Base-by-base conservation (phyloP, 2,113 vertebrate genomes). In the Scortum barcoo region DNA sequence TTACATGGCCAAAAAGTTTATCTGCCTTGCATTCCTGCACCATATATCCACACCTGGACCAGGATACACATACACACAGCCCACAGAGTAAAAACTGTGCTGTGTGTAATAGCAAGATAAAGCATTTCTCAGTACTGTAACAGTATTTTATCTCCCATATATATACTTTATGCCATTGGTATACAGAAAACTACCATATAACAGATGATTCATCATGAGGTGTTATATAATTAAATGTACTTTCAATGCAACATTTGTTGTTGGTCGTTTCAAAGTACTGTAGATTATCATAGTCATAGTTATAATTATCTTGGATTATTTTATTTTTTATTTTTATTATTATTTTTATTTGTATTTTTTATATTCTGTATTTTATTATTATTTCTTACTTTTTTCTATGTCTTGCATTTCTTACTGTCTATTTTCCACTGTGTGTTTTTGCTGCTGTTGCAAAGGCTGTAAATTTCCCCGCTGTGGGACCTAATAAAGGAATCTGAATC, bases 81-180 rank as follows among this genome's bases (percentile, higher is more conserved):
- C 51, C 38, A 67, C 70, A 60, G 33, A 72, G 26, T 56, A 62
- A 46, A 85, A 77, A n/a, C 13, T 3, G 48, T 12, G 20, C 13
- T 24, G 13, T 36, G 33, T 82, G 82, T 63, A 33, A 68, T 4
- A 36, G 56, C 12, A 28, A 56, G 40, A 66, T 20, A 51, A 66
- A 20, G 6, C 7, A 38, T 62, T 69, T 63, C 56, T 71, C 50
- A 46, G 26, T 10, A 26, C 13, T 67, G 40, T 7, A 67, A 67
- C 17, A 48, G 20, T 38, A 10, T 11, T 63, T 69, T 46, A 12
- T 14, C 57, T 57, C 40, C 26, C 26, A 26, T 0, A 57, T 12
- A 40, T 36, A n/a, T 10, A 40, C 28, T 40, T 62, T 20, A 5
- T 28, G 44, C 38, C 42, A 65, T 4, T 70, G 36, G 2, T 14